Evolutionary conservation across 2,888 invertebrate species (phyloP), one percentile per base, ranked within the genome.

Genomic region (Ethmia dodecea): DNA sequence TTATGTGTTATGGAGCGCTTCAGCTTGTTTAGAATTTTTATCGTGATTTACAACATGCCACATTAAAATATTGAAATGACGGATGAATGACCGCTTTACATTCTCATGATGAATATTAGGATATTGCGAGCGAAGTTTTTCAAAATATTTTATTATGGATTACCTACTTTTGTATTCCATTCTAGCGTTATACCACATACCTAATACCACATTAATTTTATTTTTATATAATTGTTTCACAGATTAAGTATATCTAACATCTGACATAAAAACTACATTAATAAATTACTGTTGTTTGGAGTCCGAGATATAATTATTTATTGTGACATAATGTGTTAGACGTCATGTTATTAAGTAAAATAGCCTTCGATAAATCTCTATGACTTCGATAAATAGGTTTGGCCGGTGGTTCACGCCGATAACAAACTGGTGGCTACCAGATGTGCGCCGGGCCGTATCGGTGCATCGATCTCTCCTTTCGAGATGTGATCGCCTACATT

Each of bases 371-470:
- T 76, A 73, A 73, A 75, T 76, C 73, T 71, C 60, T 54, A 52
- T 71, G 74, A 76, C 73, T 74, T 66, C 68, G 73, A 73, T 74
- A 70, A 71, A 76, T 76, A 68, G 68, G 68, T 66, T 65, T 58
- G 59, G 60, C 55, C 49, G 58, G 58, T 55, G 67, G 65, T 71
- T 70, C 58, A 63, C 71, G 61, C 65, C 64, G 73, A 73, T 69
- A 70, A 71, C 64, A 58, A 59, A 67, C 60, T 58, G 59, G 61
- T 54, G 57, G 72, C 73, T 76, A 70, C 76, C 72, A 74, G 74
- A 72, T 74, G 73, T 63, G 65, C 49, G 50, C 53, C 49, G 60
- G 46, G 44, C 47, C 52, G 55, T 71, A 73, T 72, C 73, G 47
- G 47, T 37, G 55, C 63, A 63, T 63, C 57, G 69, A 74, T 73